These are phyloP conservation scores for Lamproptera curius DNA, from an alignment of 2,888 invertebrate genomes.

Conservation along the genomic window DNA sequence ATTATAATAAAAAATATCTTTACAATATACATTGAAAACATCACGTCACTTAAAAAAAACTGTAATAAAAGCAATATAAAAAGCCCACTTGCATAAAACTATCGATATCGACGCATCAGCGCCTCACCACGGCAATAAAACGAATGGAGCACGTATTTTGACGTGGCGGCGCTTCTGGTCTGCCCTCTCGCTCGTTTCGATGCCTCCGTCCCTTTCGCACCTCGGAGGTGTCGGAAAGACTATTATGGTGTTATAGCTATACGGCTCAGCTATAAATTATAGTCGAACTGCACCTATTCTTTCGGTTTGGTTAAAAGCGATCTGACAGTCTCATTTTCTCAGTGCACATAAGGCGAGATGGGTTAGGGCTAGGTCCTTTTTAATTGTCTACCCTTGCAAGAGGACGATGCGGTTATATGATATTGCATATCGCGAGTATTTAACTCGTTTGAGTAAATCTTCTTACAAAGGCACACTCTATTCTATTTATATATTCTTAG, in stretches of 20 bases:
- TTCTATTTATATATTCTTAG: too few species aligned
- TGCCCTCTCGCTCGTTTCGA: constrained; percentile 44
- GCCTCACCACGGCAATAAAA: constrained; percentile 67
- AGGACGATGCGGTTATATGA: too few species aligned
- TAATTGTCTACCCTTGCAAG: too few species aligned
- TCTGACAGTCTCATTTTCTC: constrained; percentile 54
- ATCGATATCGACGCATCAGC: constrained; percentile 46
- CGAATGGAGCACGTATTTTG: constrained; percentile 78
- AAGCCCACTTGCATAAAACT: constrained; percentile 5
- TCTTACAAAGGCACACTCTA: too few species aligned
- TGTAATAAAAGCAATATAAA: too few species aligned
- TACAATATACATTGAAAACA: too few species aligned
- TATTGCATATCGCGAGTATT: too few species aligned
- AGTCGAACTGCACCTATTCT: constrained; percentile 70
- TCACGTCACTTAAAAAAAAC: too few species aligned
- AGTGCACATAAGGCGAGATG: constrained; percentile 20
- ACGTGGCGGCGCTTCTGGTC: constrained; percentile 79
- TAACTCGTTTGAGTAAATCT: too few species aligned
- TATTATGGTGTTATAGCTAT: constrained; percentile 70
- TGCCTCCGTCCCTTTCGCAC: constrained; percentile 47
- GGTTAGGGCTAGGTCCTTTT: background rate
- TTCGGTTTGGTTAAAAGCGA: constrained; percentile 47
- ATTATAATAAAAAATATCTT: too few species aligned
- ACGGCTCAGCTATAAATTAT: constrained; percentile 70
- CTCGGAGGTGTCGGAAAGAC: constrained; percentile 66